Percentiles rank a stretch among this genome's conserved stretches.
Evolutionary conservation across 2,797 vertebrate species (phyloP).

Genomic region (Stomatorhinus walkeri): DNA sequence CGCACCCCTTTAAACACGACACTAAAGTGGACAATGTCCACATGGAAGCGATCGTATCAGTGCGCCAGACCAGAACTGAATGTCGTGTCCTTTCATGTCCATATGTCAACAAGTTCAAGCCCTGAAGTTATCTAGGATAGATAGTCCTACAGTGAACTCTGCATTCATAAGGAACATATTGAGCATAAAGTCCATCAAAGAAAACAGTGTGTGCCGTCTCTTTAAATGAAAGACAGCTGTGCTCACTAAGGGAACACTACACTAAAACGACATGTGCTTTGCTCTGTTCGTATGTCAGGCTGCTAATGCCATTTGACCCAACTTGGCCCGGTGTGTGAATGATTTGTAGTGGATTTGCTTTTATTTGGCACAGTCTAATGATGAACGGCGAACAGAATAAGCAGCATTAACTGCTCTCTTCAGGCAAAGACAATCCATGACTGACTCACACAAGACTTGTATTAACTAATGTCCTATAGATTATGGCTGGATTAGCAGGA

Average conservation of each 20-base stretch:
- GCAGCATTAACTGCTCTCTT: background rate
- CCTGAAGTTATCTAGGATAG: background rate
- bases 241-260: background rate
- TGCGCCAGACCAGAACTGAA: background rate
- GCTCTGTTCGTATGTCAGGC: background rate
- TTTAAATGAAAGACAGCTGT: background rate
- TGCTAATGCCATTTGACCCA: background rate
- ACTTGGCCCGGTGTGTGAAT: background rate
- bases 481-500: background rate
- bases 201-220: background rate
- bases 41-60: background rate
- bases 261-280: background rate
- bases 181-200: background rate
- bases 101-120: background rate
- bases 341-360: conserved; percentile 1
- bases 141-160: background rate
- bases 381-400: background rate
- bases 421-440: background rate
- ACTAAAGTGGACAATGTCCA: background rate
- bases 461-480: background rate
- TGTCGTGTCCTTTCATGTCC: background rate
- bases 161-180: background rate
- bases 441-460: background rate
- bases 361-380: background rate
- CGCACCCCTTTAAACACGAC: background rate